These are phyloP conservation scores for Hippopotamyrus pictus DNA, from an alignment of 2,797 vertebrate genomes.

Conservation along the genomic window DNA sequence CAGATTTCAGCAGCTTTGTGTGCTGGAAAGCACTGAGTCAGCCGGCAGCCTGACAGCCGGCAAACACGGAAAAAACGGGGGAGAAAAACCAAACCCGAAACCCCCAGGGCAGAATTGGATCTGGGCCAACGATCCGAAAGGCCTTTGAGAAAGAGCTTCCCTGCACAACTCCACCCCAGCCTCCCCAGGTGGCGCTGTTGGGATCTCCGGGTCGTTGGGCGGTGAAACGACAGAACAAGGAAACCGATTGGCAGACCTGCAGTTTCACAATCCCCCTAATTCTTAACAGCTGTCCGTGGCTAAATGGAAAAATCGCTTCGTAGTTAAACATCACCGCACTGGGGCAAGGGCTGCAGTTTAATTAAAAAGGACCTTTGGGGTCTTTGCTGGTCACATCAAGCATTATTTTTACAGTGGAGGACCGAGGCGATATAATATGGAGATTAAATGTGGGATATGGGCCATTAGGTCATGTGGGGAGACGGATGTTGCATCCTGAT, in stretches of 20 bases:
- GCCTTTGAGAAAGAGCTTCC: not conserved
- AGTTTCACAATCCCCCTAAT: not conserved
- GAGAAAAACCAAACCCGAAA: not conserved
- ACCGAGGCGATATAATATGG: conserved; percentile 50
- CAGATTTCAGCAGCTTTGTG: not conserved
- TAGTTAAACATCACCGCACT: not conserved
- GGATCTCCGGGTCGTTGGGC: not conserved
- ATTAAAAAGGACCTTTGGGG: not conserved
- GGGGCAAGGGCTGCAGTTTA: not conserved
- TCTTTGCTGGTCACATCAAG: conserved; percentile 13
- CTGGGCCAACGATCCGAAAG: not conserved
- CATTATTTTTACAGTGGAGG: conserved; percentile 24
- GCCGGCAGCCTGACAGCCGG: not conserved
- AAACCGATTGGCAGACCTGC: not conserved
- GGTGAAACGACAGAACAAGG: not conserved
- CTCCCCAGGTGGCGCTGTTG: not conserved
- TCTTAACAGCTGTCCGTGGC: not conserved
- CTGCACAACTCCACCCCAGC: not conserved
- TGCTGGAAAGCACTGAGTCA: conserved; percentile 9
- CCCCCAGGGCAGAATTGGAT: not conserved
- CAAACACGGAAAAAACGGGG: not conserved
- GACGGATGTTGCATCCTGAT: conserved; percentile 45
- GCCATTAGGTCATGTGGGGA: conserved; percentile 49
- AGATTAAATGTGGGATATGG: conserved; percentile 58
- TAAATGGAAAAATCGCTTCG: conserved; percentile 25